Evolutionary conservation across 2,888 invertebrate genomes (phyloP).

Genomic region (Eristalinus sepulchralis): DNA sequence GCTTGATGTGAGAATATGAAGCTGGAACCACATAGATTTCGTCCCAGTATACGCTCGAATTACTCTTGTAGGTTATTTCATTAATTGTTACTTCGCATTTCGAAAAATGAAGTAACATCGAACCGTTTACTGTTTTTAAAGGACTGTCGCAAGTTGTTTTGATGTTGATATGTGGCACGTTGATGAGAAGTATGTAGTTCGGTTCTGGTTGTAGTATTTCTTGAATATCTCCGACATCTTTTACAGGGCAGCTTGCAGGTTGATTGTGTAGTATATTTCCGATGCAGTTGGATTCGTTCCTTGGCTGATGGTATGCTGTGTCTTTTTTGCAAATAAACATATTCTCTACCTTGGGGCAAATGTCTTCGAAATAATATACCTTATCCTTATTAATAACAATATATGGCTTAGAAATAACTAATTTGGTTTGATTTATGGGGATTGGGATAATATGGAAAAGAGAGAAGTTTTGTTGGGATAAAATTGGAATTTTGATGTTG

Average conservation of each 20-base stretch:
- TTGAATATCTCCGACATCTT: constrained; percentile 10
- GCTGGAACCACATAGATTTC: neutral
- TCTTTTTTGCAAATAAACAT: no score
- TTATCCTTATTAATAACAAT: neutral
- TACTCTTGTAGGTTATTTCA: neutral
- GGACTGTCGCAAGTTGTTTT: neutral
- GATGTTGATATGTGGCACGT: neutral
- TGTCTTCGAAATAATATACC: no score
- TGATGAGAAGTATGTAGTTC: neutral
- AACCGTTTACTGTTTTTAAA: neutral
- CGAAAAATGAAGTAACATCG: neutral
- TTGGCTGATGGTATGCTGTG: no score
- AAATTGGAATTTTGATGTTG: no score
- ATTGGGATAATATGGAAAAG: constrained; percentile 27
- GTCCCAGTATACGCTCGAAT: neutral
- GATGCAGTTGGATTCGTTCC: neutral
- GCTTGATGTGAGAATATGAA: neutral
- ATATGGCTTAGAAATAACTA: neutral
- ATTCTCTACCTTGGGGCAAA: no score
- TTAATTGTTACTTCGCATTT: neutral
- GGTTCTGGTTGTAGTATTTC: neutral
- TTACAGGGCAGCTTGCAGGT: constrained; percentile 7
- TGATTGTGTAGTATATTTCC: neutral
- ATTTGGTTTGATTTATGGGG: constrained; percentile 32
- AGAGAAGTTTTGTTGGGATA: no score